Evolutionary conservation across 2,113 vertebrate species (phyloP).

Genomic region (Turnix velox): DNA sequence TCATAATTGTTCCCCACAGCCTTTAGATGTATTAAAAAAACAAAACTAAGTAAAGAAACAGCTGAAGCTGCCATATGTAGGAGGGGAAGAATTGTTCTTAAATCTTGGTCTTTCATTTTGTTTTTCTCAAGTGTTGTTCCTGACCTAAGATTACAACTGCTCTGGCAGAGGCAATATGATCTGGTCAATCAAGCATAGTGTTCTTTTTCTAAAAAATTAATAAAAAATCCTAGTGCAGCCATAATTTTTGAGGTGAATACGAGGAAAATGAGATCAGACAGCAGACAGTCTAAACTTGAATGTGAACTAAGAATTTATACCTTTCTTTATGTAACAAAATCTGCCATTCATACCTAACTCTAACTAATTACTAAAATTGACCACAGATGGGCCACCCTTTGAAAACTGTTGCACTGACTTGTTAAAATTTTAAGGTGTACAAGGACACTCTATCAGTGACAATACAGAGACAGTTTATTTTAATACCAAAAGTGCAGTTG

Average conservation of each 20-base stretch:
- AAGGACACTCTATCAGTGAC: fast-evolving
- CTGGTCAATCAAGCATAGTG: not conserved
- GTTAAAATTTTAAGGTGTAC: not conserved
- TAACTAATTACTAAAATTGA: not conserved
- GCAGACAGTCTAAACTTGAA: not conserved
- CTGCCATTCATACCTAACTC: not conserved
- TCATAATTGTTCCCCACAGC: conserved; percentile 42
- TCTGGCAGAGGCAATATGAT: not conserved
- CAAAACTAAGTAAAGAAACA: not conserved
- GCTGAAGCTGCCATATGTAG: not conserved
- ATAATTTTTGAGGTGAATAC: not conserved
- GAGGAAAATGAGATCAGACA: not conserved
- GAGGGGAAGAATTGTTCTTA: not conserved
- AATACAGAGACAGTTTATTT: not conserved
- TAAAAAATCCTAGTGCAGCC: fast-evolving
- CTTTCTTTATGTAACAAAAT: not conserved
- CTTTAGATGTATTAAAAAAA: not conserved
- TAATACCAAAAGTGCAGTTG: not conserved
- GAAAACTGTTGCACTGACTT: not conserved
- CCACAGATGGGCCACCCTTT: fast-evolving
- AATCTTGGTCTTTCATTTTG: not conserved
- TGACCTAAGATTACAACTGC: not conserved
- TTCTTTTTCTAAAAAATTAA: not conserved
- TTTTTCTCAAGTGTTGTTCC: not conserved
- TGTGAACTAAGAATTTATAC: not conserved